Percentiles rank a stretch among this genome's conserved stretches.
Evolutionary conservation across 2,888 invertebrate genomes (phyloP).

Genomic region (Drosophila prolongata): DNA sequence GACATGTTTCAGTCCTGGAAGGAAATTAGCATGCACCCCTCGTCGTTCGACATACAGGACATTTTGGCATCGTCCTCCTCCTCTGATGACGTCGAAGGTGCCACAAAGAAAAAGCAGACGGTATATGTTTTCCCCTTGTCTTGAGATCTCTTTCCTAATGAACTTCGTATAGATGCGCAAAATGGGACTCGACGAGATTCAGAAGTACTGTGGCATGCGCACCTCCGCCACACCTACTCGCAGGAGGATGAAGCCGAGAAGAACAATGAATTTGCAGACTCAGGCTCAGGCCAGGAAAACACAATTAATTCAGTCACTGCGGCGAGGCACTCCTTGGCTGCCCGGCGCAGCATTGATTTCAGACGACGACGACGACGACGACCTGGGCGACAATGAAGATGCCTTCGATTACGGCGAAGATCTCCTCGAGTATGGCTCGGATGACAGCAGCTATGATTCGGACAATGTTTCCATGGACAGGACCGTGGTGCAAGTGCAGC

Average conservation of each 20-base stretch:
- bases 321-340: conserved; percentile 9
- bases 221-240: not conserved
- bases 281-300: conserved; percentile 6
- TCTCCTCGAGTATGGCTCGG: not conserved
- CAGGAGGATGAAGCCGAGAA: not conserved
- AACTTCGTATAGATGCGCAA: conserved; percentile 13
- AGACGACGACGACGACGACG: not conserved
- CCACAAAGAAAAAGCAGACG: conserved; percentile 19
- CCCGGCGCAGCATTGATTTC: no score
- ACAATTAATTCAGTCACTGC: not conserved
- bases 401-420: conserved; percentile 7
- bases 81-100: not conserved
- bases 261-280: not conserved
- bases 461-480: not conserved
- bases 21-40: not conserved
- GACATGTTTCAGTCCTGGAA: conserved; percentile 3
- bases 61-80: conserved; percentile 19
- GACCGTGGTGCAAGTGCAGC: not conserved
- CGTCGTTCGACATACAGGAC: not conserved
- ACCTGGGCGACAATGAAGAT: not conserved
- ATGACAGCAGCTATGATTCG: not conserved
- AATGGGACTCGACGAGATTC: conserved; percentile 20
- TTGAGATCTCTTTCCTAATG: not conserved
- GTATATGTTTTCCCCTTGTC: not conserved
- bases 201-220: conserved; percentile 8